A percentile compares a stretch with the other conserved stretches of the same genome.
Evolutionary conservation across 2,113 vertebrate genomes (phyloP).

Genomic region (Machaerirhynchus nigripectus): DNA sequence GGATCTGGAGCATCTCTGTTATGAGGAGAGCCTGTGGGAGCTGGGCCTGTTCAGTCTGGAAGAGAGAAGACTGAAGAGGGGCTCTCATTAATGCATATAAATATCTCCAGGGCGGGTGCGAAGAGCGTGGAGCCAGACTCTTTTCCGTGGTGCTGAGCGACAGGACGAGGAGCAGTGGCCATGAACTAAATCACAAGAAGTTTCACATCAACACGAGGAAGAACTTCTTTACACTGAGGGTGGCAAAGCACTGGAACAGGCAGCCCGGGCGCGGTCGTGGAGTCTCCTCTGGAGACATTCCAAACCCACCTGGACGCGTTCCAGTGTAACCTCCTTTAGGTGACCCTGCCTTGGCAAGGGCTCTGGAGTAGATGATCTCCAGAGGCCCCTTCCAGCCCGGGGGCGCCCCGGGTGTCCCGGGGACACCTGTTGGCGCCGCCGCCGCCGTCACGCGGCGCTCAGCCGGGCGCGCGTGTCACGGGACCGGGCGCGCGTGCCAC

Average conservation of each 20-base stretch:
- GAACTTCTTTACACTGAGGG: background rate
- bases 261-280: background rate
- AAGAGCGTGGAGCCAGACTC: background rate
- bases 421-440: slow-evolving; percentile 8
- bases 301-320: background rate
- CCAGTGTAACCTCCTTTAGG: background rate
- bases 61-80: background rate
- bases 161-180: background rate
- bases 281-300: background rate
- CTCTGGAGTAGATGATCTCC: background rate
- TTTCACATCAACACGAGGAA: background rate
- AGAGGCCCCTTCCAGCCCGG: background rate
- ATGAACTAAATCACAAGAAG: background rate
- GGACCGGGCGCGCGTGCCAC: background rate
- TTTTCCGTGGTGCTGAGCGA: background rate
- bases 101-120: background rate
- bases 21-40: background rate
- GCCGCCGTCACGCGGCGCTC: background rate
- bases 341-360: background rate
- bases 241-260: background rate
- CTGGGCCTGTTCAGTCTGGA: background rate
- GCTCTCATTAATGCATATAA: background rate
- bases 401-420: background rate
- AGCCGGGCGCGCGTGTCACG: slow-evolving; percentile 23
- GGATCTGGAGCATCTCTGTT: background rate